Conservation (phyloP, 2,113 vertebrate genomes). For the Apodemus sylvaticus region DNA sequence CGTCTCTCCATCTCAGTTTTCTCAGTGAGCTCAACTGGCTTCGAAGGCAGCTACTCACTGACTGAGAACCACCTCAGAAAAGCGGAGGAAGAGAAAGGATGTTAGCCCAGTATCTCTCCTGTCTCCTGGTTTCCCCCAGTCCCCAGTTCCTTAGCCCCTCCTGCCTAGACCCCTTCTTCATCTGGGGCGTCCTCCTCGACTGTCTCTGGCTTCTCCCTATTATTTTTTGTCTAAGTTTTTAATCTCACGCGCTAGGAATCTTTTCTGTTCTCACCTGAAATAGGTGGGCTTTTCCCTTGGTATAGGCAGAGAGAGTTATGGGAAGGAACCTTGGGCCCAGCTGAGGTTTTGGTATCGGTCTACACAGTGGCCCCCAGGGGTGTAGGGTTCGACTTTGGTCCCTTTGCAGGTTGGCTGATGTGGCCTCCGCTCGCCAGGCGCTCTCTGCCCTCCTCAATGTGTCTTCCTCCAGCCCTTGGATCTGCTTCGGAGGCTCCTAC, state of each 20-base stretch:
- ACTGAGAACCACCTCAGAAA: neutral
- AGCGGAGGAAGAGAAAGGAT: neutral
- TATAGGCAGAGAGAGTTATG: neutral
- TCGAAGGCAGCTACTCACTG: neutral
- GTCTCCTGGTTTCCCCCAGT: neutral
- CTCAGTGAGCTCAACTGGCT: neutral
- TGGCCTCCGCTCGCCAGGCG: slow-evolving; percentile 84
- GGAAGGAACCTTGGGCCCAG: no score
- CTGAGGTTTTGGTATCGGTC: neutral
- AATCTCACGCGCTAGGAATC: neutral
- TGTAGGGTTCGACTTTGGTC: neutral
- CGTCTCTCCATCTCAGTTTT: neutral
- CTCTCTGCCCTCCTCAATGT: slow-evolving; percentile 86
- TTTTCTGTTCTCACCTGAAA: neutral
- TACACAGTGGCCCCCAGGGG: neutral
- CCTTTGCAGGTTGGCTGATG: slow-evolving; percentile 85
- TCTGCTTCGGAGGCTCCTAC: slow-evolving; percentile 93
- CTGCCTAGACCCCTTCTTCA: neutral
- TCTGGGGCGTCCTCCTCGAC: neutral
- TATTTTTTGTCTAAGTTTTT: neutral
- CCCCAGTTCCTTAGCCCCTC: neutral
- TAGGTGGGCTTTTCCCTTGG: neutral
- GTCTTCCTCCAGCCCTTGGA: slow-evolving; percentile 87
- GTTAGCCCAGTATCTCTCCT: neutral
- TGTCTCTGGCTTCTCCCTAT: neutral